Conservation (phyloP, 1,140 invertebrate genomes). For the Halictus rubicundus region DNA sequence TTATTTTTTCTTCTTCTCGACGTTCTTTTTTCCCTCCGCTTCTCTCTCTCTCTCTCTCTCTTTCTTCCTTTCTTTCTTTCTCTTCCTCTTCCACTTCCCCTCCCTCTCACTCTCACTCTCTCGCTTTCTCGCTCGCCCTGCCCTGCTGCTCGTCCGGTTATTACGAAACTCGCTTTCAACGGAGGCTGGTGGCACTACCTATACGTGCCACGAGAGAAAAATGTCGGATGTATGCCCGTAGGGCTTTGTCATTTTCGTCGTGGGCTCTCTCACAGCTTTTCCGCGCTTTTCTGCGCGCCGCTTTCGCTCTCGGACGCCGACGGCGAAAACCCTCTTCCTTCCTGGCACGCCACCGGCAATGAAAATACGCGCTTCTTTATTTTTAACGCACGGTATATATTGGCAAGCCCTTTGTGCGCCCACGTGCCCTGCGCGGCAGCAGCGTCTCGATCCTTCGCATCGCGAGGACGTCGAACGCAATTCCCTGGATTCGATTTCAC, state of each 20-base stretch:
- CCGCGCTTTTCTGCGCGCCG: conserved; percentile 45
- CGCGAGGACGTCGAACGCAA: background rate
- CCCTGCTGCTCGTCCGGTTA: conserved; percentile 55
- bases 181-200: conserved; percentile 38
- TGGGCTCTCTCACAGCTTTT: conserved; percentile 51
- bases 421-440: background rate
- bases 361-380: conserved; percentile 58
- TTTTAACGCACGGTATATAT: conserved; percentile 46
- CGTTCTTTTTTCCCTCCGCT: background rate
- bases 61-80: background rate
- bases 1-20: conserved; percentile 49
- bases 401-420: conserved; percentile 37
- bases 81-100: background rate
- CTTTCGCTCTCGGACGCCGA: conserved; percentile 15
- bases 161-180: conserved; percentile 67
- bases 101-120: background rate
- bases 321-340: conserved; percentile 36
- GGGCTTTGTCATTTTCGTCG: conserved; percentile 72
- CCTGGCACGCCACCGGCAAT: conserved; percentile 51
- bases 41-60: background rate
- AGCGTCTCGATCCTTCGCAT: background rate
- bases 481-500: conserved; percentile 24
- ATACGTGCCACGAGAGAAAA: conserved; percentile 56
- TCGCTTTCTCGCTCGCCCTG: background rate
- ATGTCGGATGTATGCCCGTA: conserved; percentile 65